Base-by-base conservation (phyloP, 2,113 vertebrate genomes). In the Beaufortia kweichowensis region DNA sequence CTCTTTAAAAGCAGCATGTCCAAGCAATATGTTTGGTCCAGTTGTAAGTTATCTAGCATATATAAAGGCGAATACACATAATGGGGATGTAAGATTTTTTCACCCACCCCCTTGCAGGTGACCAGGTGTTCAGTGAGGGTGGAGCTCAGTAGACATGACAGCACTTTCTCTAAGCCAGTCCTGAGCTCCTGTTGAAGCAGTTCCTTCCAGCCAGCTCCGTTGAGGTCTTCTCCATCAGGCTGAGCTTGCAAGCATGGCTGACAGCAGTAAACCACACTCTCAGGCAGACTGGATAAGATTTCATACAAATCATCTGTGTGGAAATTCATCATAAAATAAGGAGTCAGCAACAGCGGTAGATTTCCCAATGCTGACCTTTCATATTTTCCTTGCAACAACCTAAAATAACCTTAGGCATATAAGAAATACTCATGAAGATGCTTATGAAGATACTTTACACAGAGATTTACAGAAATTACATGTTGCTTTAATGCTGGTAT, bases 251-350 rank as follows among this genome's bases (percentile, higher is more conserved):
- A 91, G 86, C 95, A 97, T 0, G 95, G 95, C 65, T 91, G 92
- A 61, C 95, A 97, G 0, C 93, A 94, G 39, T 97, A 97, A 28
- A 96, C 93, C 7, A 97, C 94, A 2, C 94, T 96, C 84, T 96
- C 95, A 1, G 95, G 95, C 24, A 97, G 82, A 82, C 93, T 96
- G 19, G 95, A 97, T 80, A 97, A 88, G 88, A 96, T 95, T 91
- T 97, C 95, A 17, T 97, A 97, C 74, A 95, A 90, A 84, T 97
- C 95, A 77, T 96, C 95, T 97, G 85, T 11, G 71, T 0, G 0
- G 6, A 24, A 66, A 8, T 35, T 74, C 43, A 53, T 6, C 5
- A 21, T 53, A 2, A 43, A 66, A 15, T 56, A 10, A 65, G 43
- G 0, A 35, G 31, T 33, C 11, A 17, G 19, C 14, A 24, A 23